These are phyloP conservation scores for Serranus cabrilla DNA, from an alignment of 2,797 vertebrate species.

Conservation along the genomic window DNA sequence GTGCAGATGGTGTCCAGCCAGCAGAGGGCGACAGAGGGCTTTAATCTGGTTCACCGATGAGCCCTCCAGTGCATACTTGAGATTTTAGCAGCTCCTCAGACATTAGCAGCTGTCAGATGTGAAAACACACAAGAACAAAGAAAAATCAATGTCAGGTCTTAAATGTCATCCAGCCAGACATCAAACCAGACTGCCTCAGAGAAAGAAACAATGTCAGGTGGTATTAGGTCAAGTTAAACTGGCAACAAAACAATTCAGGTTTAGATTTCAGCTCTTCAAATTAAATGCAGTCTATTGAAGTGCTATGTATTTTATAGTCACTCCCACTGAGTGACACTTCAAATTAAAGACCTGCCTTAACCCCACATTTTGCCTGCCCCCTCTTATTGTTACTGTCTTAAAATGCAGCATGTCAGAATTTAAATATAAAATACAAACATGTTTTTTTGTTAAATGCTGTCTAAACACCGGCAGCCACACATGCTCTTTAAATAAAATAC, in stretches of 20 bases:
- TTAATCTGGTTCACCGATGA: neutral
- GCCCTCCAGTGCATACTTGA: neutral
- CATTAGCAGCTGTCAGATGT: neutral
- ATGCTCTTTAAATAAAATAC: neutral
- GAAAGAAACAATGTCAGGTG: neutral
- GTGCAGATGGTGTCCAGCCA: conserved; percentile 23
- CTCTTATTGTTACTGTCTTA: neutral
- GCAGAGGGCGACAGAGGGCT: conserved; percentile 52
- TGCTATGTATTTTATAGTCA: neutral
- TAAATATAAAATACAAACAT: neutral
- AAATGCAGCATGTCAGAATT: too few relatives aligned
- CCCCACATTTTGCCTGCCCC: neutral
- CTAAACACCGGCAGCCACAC: neutral
- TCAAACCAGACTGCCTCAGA: conserved; percentile 3
- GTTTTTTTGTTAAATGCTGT: neutral
- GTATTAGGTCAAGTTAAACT: neutral
- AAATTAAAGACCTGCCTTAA: neutral
- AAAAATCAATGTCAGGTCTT: neutral
- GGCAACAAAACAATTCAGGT: neutral
- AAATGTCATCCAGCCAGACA: neutral
- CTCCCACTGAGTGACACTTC: neutral
- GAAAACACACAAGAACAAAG: neutral
- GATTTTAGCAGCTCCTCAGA: conserved; percentile 11
- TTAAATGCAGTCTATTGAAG: neutral
- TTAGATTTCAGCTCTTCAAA: conserved; percentile 2